These are phyloP conservation scores for Peribatodes rhomboidaria DNA, from an alignment of 2,888 invertebrate genomes.

Conservation along the genomic window DNA sequence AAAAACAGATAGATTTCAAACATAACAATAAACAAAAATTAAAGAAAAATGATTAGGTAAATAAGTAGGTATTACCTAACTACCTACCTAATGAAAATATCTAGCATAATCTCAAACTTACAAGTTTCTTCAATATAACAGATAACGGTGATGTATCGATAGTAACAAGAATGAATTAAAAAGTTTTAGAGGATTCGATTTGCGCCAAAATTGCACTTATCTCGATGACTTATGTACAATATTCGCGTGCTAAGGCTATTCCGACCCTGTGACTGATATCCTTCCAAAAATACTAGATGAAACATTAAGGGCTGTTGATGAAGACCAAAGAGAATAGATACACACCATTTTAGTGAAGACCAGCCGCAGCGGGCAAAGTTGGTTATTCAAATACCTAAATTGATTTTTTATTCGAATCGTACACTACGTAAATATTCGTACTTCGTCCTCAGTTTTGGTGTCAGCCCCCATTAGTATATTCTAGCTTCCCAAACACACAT, in stretches of 20 bases:
- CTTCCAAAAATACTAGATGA: constrained; percentile 53
- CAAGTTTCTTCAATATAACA: constrained; percentile 54
- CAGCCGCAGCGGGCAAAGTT: not conserved
- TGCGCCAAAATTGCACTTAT: constrained; percentile 59
- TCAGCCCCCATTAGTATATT: constrained; percentile 3
- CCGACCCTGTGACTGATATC: constrained; percentile 71
- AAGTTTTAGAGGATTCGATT: constrained; percentile 46
- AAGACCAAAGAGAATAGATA: not conserved
- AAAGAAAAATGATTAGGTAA: constrained; percentile 50
- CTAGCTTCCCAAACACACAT: constrained; percentile 59
- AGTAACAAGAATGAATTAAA: constrained; percentile 35
- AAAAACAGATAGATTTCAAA: constrained; percentile 76
- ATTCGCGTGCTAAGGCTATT: constrained; percentile 65
- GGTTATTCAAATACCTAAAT: not conserved
- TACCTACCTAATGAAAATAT: constrained; percentile 60
- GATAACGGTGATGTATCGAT: constrained; percentile 61
- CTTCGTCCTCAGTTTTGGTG: not conserved
- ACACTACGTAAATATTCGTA: not conserved
- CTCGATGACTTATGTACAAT: constrained; percentile 60
- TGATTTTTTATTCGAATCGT: not conserved
- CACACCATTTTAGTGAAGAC: not conserved
- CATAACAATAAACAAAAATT: constrained; percentile 81
- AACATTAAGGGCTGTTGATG: not conserved
- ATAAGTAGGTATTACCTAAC: too few species aligned
- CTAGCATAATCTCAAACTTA: constrained; percentile 76